A percentile compares a stretch with the other conserved stretches of the same genome.
These are phyloP conservation scores for Conchocele bisecta DNA, from an alignment of 2,888 invertebrate genomes.

Conservation along the genomic window DNA sequence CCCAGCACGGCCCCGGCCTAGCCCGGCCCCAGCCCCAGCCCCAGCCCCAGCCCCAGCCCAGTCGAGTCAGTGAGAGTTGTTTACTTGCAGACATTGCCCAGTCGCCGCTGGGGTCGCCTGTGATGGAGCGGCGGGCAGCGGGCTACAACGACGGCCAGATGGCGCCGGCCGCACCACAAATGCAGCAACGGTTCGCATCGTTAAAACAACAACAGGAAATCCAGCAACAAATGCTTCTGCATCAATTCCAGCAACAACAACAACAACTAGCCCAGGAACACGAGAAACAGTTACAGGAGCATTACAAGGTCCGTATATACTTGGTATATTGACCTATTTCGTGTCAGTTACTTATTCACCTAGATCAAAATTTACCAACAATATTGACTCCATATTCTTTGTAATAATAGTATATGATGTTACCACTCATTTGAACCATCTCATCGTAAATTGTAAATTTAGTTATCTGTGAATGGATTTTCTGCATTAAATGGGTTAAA, in stretches of 20 bases:
- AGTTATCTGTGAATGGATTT: no score
- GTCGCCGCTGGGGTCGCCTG: constrained; percentile 70
- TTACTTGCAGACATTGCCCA: constrained; percentile 66
- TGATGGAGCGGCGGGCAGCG: constrained; percentile 56
- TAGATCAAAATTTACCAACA: no score
- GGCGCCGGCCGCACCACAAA: constrained; percentile 72
- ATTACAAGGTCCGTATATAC: constrained; percentile 54
- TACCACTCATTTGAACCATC: no score
- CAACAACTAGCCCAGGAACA: constrained; percentile 80
- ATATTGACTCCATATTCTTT: no score
- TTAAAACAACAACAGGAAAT: constrained; percentile 80
- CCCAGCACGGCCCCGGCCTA: neutral
- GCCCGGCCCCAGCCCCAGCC: no score
- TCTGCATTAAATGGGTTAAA: no score
- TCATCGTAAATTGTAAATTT: no score
- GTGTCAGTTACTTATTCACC: no score
- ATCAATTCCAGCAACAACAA: constrained; percentile 80
- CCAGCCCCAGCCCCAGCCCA: no score
- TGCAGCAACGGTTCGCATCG: constrained; percentile 76
- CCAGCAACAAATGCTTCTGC: constrained; percentile 78
- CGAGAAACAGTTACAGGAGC: constrained; percentile 80
- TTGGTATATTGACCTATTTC: no score
- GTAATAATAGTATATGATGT: no score
- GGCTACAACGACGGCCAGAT: constrained; percentile 20
- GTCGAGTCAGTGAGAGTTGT: neutral